Base-by-base conservation (phyloP, 2,797 vertebrate species). In the Acipenser oxyrinchus region DNA sequence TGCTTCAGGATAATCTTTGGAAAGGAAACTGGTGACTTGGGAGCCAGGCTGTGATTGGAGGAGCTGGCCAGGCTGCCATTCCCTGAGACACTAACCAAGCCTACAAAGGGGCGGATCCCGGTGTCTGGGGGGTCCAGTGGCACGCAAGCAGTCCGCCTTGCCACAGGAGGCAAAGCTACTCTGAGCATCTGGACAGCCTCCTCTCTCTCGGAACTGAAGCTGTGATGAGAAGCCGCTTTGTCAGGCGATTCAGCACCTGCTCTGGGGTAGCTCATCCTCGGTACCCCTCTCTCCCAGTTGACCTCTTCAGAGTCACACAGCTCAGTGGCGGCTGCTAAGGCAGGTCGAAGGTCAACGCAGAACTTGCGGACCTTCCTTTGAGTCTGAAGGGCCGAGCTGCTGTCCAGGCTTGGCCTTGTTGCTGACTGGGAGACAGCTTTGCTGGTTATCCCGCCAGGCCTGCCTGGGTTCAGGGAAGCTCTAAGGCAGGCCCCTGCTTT, bases 311-410 rank as follows among this genome's bases (percentile, higher is more conserved):
- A 69, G 9, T 76, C 73, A 7, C 50, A 15, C 0, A 70, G 64
- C 23, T 82, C 82, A 48, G 69, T 72, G 12, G 77, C 79, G 18
- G 74, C 75, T 52, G 78, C 77, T 64, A 89, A 69, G 60, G 77
- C 62, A 1, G 81, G 74, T 69, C 71, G 74, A 12, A 88, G 74
- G 65, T 86, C 78, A 15, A 87, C 78, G 55, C 51, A 70, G 63
- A 85, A 79, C 66, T 65, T 85, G 73, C 73, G 74, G 50, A 63
- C 51, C 23, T 37, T 37, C 23, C 23, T 37, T 37, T 37, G 8
- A 65, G 64, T 48, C n/a, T 57, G 52, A 11, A 48, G n/a, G 64
- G 23, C 23, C 23, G 4, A 37, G 23, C 23, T 37, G 23, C 23
- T 37, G 23, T 37, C 23, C 23, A 37, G 23, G 23, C 23, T 37